phyloP scores from a whole-genome alignment of 1,140 invertebrate species.

The Luehdorfia chinensis region DNA sequence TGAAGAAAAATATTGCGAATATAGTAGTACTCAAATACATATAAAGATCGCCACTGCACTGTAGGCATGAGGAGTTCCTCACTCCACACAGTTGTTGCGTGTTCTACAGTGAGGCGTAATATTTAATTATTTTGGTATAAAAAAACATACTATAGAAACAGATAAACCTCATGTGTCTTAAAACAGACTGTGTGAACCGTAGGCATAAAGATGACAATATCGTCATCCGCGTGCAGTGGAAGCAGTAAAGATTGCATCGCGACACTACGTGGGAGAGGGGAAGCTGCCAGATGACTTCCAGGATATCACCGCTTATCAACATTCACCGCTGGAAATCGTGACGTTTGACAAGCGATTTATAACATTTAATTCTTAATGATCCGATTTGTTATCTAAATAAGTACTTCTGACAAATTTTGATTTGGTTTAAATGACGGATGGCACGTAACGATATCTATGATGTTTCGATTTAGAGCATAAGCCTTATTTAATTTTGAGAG shows the following conservation, averaged over 20 bases:
- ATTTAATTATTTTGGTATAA: too few species aligned
- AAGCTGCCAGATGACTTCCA: conserved; percentile 14
- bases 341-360: conserved; percentile 23
- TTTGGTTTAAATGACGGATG: not conserved
- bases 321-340: conserved; percentile 24
- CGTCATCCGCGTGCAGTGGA: conserved; percentile 4
- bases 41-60: too few species aligned
- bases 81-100: too few species aligned
- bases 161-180: too few species aligned
- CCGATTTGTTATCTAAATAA: conserved; percentile 2
- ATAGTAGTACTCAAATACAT: too few species aligned
- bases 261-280: conserved; percentile 15
- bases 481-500: too few species aligned
- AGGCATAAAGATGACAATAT: conserved; percentile 1
- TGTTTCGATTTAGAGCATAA: too few species aligned
- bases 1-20: too few species aligned
- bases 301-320: conserved; percentile 32
- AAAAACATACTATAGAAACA: too few species aligned
- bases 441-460: too few species aligned
- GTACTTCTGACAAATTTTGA: not conserved
- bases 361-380: conserved; percentile 3
- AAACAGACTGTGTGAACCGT: not conserved
- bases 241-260: conserved; percentile 15
- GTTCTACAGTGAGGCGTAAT: too few species aligned
- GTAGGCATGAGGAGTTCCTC: too few species aligned